Evolutionary conservation across 1,140 invertebrate genomes (phyloP).

Genomic region (Trichonephila inaurata): DNA sequence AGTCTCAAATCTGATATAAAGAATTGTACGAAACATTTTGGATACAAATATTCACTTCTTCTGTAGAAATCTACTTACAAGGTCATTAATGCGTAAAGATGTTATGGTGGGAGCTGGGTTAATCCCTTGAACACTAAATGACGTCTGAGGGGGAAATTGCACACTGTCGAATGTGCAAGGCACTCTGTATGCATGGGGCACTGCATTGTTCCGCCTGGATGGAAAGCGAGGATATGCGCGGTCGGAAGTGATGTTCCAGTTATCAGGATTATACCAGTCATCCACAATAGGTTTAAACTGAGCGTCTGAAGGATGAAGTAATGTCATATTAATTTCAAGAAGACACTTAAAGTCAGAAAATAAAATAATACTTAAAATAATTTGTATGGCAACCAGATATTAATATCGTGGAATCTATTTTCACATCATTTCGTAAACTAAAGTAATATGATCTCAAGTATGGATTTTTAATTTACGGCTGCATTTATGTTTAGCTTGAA

Average conservation of each 20-base stretch:
- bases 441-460: no score
- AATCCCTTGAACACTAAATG: slow-evolving; percentile 30
- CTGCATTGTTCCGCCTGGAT: background rate
- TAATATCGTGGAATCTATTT: no score
- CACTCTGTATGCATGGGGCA: slow-evolving; percentile 60
- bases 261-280: slow-evolving; percentile 61
- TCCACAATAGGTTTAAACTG: slow-evolving; percentile 4
- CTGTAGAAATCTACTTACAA: background rate
- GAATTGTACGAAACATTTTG: background rate
- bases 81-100: slow-evolving; percentile 7
- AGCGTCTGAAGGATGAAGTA: background rate
- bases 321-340: no score
- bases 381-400: no score
- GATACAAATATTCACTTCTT: background rate
- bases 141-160: slow-evolving; percentile 10
- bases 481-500: no score
- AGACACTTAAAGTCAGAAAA: no score
- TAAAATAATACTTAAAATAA: no score
- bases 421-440: no score
- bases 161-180: slow-evolving; percentile 58
- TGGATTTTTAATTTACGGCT: no score
- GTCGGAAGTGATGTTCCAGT: slow-evolving; percentile 65
- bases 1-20: no score
- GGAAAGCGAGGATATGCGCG: background rate
- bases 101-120: background rate